Base-by-base conservation (phyloP, 2,113 vertebrate genomes). In the Halichoeres trimaculatus region DNA sequence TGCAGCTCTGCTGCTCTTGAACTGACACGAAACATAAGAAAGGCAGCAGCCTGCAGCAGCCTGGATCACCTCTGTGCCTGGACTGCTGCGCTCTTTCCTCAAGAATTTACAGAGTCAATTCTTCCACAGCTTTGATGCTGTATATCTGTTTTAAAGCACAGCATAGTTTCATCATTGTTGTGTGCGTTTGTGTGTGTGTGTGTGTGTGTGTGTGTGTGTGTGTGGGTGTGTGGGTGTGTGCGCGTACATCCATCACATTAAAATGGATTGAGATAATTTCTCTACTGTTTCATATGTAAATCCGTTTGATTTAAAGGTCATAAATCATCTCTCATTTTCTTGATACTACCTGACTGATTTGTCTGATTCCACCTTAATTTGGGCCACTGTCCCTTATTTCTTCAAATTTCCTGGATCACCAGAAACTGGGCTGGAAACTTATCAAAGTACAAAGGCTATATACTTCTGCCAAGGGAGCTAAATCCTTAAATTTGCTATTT, bases 341-440 rank as follows among this genome's bases (percentile, higher is more conserved):
- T 24, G 10, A 69, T 76, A 41, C 41, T 56, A 59, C 70, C 16
- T 4, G 30, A 64, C 56, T 55, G 12, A 63, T 74, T 62, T 62
- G 41, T 41, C 3, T 41, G 58, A 59, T 56, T 83, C 67, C 54
- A 36, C 55, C 35, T 67, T 60, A 24, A 55, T 83, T 62, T 65
- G 72, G 70, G 62, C 16, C 68, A 78, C 71, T 74, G 75, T 86
- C 82, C 66, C 48, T 24, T 72, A 59, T 78, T 66, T 76, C 36
- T 70, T n/a, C 9, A 88, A 64, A 62, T 70, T 78, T 87, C 72
- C 75, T 80, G 84, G 82, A 85, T 81, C 69, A 60, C 69, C 45
- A 63, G 47, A 63, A 69, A 70, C 2, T 47, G 50, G 57, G 66
- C 57, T 70, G 57, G 73, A 84, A 72, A 55, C 13, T 13, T 38